phyloP scores from a whole-genome alignment of 2,113 vertebrate species.

The Vombatus ursinus region DNA sequence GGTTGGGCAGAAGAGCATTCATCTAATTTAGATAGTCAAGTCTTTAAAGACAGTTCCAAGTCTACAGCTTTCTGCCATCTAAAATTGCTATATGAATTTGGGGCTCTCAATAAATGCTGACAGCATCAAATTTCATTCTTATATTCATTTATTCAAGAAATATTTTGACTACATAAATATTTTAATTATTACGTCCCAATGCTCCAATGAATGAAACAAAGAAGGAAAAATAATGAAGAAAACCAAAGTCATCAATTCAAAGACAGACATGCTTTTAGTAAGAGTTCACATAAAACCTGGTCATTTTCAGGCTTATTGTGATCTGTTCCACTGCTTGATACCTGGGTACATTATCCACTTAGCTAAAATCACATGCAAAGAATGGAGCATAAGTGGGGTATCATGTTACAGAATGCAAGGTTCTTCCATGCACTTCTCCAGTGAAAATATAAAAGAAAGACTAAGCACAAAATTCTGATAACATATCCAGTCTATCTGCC shows the following conservation, averaged over 20 bases:
- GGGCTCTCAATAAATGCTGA: not conserved
- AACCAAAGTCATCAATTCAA: constrained; percentile 39
- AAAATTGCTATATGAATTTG: not conserved
- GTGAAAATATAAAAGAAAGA: constrained; percentile 33
- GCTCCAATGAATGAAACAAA: constrained; percentile 21
- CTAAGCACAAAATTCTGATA: not conserved
- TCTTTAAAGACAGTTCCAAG: not conserved
- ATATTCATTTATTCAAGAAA: constrained; percentile 37
- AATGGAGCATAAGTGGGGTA: constrained; percentile 47
- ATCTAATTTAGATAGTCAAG: not conserved
- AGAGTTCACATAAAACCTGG: constrained; percentile 20
- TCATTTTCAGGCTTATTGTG: not conserved
- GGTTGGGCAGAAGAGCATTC: not conserved
- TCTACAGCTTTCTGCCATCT: not conserved
- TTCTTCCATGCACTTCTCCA: not conserved
- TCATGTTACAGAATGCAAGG: not conserved
- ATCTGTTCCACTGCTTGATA: constrained; percentile 38
- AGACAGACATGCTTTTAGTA: not conserved
- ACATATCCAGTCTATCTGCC: not conserved
- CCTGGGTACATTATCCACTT: not conserved
- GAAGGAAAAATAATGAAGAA: constrained; percentile 41
- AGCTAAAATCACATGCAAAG: constrained; percentile 22
- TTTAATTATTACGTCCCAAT: constrained; percentile 7
- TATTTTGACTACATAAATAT: constrained; percentile 25
- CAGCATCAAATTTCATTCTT: not conserved